Base-by-base conservation (phyloP, 2,888 invertebrate genomes). In the Synergus itoensis region DNA sequence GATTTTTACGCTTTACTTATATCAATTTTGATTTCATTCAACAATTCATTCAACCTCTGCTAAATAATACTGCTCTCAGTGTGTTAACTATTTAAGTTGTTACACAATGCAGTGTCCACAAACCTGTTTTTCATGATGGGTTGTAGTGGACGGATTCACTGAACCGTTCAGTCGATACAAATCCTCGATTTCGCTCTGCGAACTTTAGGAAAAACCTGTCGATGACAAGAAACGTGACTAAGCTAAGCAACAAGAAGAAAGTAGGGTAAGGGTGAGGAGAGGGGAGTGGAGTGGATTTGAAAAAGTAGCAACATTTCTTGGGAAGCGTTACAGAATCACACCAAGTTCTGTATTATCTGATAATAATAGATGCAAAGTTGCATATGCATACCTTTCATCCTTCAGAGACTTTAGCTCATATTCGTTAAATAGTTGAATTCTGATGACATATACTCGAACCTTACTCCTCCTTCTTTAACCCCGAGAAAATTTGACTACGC, bases 161-260 rank as follows among this genome's bases (percentile, higher is more conserved):
- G 78, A 79, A 78, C 78, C 80, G 80, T 82, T 78, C 75, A 78
- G 79, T 60, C 82, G 73, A 80, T 67, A 78, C 76, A 53, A 78
- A 81, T 57, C 48, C 69, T 57, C 75, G 78, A 78, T 78, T 76
- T 78, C 45, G 73, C 60, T 78, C 43, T 76, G 36, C 60, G 40
- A 60, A 36, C 60, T 60, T 60, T 60, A 60, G 60, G 28, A 45
- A 69, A 45, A 69, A 69, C 65, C 41, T 65, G 45, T 69, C 69
- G 69, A 45, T 69, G 69, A 69, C 45, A 28, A 69, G 45, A 69
- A 48, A 69, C 45, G 69, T 69, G 69, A 69, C 45, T 69, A 36
- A 45, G 21, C 67, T 43, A 21, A 67, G 43, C 67, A 45, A 69
- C 45, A 69, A 69, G 69, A 69, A 45, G 45, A 69, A 69, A 69